Evolutionary conservation across 1,140 invertebrate species (phyloP), one percentile per base, ranked within the genome.

Genomic region (Phymorhynchus buccinoides): DNA sequence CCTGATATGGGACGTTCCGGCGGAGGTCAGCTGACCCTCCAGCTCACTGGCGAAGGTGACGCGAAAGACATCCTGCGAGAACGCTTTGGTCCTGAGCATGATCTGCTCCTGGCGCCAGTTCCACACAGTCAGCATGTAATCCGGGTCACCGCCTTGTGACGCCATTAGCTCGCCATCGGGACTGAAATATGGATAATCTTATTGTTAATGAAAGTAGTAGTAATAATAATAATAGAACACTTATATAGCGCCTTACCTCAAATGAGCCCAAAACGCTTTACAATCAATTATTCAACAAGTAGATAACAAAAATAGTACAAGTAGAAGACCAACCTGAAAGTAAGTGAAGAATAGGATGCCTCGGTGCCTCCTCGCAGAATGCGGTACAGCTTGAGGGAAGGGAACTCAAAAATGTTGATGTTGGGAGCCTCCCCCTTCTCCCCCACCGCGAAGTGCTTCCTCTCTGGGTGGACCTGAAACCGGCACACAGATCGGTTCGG

Each of bases 51-150:
- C 97, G 92, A 98, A 98, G 88, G 96, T 95, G 0, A 96, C 95
- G 83, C 96, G 95, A 83, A 95, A 96, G 9, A 98, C 95, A 82
- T 93, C 92, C 90, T 96, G 96, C 37, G 95, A 95, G 90, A 97
- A 96, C 0, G 97, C 97, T 91, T 96, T 96, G 3, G 95, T 96
- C 77, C 96, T 94, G 22, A 98, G 93, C 32, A 97, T 93, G 85
- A 97, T 96, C 85, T 94, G 94, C 77, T 96, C 95, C 16, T 95
- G 93, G 89, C 95, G 95, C 97, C 97, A 98, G 88, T 96, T 95
- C 97, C 97, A 98, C 81, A 98, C 95, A 0, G 97, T 97, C 35
- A 98, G 94, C 89, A 96, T 95, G 90, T 96, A 97, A 92, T 98
- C 97, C 0, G 97, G 97, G 85, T 96, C 95, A 27, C 96, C 96